Base-by-base conservation (phyloP, 2,797 vertebrate genomes). In the Calcarius lapponicus region DNA sequence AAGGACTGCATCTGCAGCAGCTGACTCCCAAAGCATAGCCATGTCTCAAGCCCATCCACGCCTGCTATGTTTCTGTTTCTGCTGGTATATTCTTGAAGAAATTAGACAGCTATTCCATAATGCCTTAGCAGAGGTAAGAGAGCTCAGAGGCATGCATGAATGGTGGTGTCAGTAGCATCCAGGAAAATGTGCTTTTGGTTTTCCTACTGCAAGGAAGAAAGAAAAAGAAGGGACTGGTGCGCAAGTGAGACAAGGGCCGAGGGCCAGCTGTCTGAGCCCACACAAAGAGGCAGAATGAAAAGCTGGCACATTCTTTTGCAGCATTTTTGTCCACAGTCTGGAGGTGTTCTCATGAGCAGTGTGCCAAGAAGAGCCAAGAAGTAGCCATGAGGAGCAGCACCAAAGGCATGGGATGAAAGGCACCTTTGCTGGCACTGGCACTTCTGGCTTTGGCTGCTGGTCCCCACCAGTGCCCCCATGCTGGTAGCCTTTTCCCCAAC, bases 241-340 rank as follows among this genome's bases (percentile, higher is more conserved):
- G 50, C 10, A 54, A n/a, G 32, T 6, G 64, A 87, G 42, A 67
- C 16, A 40, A 47, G 13, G 31, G 17, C 36, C 0, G 0, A 76
- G 34, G 43, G 29, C 36, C 48, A 54, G 47, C 36, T 62, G 48
- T 31, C 56, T 66, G 42, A 86, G 36, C 64, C 43, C 21, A 9
- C 32, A 48, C 7, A 12, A 29, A 90, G 32, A 47, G 32, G 40
- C 29, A 91, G 70, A 61, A 0, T 17, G 40, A 74, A 71, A 62
- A 40, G 36, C 15, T 5, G 14, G n/a, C 13, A 76, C 29, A 16
- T 60, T 70, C 56, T 53, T 47, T 24, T 1, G 2, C 13, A 65
- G 26, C 0, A 1, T 42, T 69, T 72, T 26, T 0, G 0, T 32
- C 60, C 8, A 4, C 13, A 29, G 42, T 58, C 50, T 53, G 67